phyloP scores from a whole-genome alignment of 1,140 invertebrate species.

The Hycleus phaleratus region DNA sequence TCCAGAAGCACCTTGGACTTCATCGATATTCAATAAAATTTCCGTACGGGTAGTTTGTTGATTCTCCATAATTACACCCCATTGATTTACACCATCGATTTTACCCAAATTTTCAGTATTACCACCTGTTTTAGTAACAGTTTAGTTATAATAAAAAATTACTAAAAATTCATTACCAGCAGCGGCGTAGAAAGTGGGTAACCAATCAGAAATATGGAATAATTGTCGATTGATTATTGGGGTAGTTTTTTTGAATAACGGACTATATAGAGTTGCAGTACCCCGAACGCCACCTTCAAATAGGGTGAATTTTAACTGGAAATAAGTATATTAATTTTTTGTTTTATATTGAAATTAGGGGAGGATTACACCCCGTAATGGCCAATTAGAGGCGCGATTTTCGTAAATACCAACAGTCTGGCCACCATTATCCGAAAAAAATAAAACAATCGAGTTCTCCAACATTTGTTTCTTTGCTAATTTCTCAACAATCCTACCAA shows the following conservation, averaged over 20 bases:
- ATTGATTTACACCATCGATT: constrained; percentile 71
- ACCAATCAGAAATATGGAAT: constrained; percentile 81
- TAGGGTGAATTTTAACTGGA: constrained; percentile 55
- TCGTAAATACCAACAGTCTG: constrained; percentile 58
- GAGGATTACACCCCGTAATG: constrained; percentile 63
- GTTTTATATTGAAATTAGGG: neutral
- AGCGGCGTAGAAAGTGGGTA: constrained; percentile 70
- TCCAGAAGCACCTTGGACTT: constrained; percentile 59
- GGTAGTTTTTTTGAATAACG: constrained; percentile 44
- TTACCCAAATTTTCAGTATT: constrained; percentile 29
- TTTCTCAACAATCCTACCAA: constrained; percentile 65
- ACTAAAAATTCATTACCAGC: constrained; percentile 46
- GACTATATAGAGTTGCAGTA: constrained; percentile 57
- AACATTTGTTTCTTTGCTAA: constrained; percentile 58
- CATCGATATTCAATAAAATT: constrained; percentile 83
- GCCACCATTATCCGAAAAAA: constrained; percentile 73
- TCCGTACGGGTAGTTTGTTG: constrained; percentile 45
- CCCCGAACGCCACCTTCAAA: constrained; percentile 85
- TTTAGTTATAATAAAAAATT: neutral
- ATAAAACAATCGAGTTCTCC: constrained; percentile 64
- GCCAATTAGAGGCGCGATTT: constrained; percentile 82
- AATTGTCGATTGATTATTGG: constrained; percentile 55
- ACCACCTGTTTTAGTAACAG: constrained; percentile 38
- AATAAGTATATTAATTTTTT: neutral
- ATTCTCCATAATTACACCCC: constrained; percentile 53